These are phyloP conservation scores for Siphlonurus alternatus DNA, from an alignment of 2,888 invertebrate species.

Conservation along the genomic window DNA sequence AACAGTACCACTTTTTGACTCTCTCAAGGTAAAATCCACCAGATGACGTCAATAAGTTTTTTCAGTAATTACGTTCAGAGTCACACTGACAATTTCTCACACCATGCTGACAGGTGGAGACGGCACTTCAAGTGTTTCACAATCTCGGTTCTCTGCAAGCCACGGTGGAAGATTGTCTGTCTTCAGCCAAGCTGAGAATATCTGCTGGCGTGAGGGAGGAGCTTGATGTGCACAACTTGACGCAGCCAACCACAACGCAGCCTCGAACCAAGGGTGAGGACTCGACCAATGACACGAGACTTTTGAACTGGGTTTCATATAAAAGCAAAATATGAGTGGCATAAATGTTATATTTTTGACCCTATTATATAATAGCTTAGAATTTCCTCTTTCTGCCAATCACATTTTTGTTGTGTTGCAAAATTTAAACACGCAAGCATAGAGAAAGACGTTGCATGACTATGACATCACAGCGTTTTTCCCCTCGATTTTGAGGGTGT, in stretches of 20 bases:
- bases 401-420: too few species aligned
- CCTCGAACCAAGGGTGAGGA: slow-evolving; percentile 10
- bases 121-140: slow-evolving; percentile 45
- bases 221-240: slow-evolving; percentile 27
- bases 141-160: slow-evolving; percentile 31
- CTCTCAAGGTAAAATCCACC: too few species aligned
- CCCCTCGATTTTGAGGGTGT: too few species aligned
- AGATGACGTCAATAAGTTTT: background rate
- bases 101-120: slow-evolving; percentile 36
- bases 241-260: slow-evolving; percentile 13
- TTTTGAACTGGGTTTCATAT: too few species aligned
- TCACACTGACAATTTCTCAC: too few species aligned
- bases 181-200: slow-evolving; percentile 27
- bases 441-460: too few species aligned
- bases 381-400: too few species aligned
- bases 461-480: too few species aligned
- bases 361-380: background rate
- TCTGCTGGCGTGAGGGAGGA: slow-evolving; percentile 29
- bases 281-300: background rate
- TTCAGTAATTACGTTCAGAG: too few species aligned
- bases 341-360: background rate
- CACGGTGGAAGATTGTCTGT: slow-evolving; percentile 31
- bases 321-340: background rate
- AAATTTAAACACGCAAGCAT: too few species aligned
- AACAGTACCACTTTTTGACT: too few species aligned